phyloP scores from a whole-genome alignment of 2,888 invertebrate species.

The Temnothorax rugatulus region DNA sequence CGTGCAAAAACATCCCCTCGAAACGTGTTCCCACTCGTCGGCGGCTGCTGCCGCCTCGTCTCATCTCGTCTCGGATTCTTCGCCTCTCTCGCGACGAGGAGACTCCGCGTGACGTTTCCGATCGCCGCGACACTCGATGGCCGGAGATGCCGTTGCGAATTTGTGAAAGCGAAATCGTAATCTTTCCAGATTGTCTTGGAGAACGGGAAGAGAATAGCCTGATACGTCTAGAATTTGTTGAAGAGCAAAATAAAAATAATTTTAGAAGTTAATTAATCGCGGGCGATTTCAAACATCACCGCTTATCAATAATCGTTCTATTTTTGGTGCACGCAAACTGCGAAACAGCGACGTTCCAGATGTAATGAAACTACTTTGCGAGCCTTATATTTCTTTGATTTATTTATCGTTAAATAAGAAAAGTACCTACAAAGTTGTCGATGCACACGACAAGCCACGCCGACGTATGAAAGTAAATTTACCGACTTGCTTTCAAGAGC shows the following conservation, averaged over 20 bases:
- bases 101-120: conserved; percentile 26
- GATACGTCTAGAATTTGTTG: background rate
- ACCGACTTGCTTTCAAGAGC: conserved; percentile 48
- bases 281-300: background rate
- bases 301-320: background rate
- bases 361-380: conserved; percentile 30
- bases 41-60: conserved; percentile 14
- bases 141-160: background rate
- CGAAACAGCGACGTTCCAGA: background rate
- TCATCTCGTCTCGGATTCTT: conserved; percentile 34
- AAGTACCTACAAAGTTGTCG: conserved; percentile 50
- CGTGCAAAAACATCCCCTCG: conserved; percentile 81
- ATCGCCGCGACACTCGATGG: background rate
- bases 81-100: conserved; percentile 16
- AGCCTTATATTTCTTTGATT: conserved; percentile 26
- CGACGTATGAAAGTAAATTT: conserved; percentile 52
- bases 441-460: conserved; percentile 42
- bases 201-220: too few species aligned
- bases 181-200: background rate
- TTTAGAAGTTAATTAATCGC: background rate
- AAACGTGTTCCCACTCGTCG: conserved; percentile 77
- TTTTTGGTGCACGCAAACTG: background rate
- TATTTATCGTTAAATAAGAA: conserved; percentile 53
- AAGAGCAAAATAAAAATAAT: background rate
- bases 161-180: background rate